Evolutionary conservation across 2,888 invertebrate genomes (phyloP).

Genomic region (Lasius platythorax): DNA sequence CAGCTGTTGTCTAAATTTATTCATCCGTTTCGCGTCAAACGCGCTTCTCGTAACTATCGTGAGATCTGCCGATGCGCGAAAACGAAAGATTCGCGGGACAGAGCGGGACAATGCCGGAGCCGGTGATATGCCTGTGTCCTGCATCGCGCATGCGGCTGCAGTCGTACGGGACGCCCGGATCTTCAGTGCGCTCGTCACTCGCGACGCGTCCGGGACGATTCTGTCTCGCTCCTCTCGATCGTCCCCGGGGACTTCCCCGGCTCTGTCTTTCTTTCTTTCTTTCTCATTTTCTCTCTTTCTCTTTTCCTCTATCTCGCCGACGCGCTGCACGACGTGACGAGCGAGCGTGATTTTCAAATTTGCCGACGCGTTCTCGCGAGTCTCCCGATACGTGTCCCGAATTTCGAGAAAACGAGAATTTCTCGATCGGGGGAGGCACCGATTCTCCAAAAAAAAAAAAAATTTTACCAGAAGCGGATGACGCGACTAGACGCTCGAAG

Average conservation of each 20-base stretch:
- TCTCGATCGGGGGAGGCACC: background rate
- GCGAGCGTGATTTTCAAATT: constrained; percentile 24
- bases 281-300: background rate
- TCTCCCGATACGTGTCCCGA: background rate
- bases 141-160: constrained; percentile 79
- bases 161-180: constrained; percentile 80
- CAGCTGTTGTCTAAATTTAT: background rate
- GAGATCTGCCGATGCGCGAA: constrained; percentile 19
- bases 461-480: background rate
- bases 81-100: constrained; percentile 16
- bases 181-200: constrained; percentile 82
- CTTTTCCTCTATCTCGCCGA: background rate
- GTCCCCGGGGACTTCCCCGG: constrained; percentile 64
- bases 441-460: background rate
- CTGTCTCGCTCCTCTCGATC: constrained; percentile 53
- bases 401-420: background rate
- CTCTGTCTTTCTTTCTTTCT: constrained; percentile 11
- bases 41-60: background rate
- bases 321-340: background rate
- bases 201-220: constrained; percentile 77
- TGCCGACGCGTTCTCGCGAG: background rate
- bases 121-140: constrained; percentile 36
- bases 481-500: background rate
- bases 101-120: constrained; percentile 35
- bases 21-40: background rate